Evolutionary conservation across 2,888 invertebrate genomes (phyloP).

Genomic region (Prenolepis imparis): DNA sequence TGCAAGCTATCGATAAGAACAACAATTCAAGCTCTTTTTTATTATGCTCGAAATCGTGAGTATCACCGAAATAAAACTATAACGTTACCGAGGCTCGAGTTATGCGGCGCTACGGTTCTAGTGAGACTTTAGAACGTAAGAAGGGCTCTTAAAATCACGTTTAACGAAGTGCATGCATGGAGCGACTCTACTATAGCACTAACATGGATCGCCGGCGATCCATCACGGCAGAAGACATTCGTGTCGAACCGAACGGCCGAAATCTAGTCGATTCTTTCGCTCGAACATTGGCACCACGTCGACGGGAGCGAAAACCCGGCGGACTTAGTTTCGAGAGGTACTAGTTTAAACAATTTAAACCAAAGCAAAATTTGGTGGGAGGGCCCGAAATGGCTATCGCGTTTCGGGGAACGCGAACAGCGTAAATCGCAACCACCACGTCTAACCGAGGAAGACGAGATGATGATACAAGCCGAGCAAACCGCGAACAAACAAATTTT

Average conservation of each 20-base stretch:
- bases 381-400: not conserved
- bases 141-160: too few species aligned
- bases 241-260: too few species aligned
- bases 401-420: too few species aligned
- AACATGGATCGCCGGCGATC: too few species aligned
- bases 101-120: not conserved
- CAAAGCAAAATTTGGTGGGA: not conserved
- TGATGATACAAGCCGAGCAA: too few species aligned
- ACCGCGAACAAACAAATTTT: too few species aligned
- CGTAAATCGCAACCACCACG: not conserved
- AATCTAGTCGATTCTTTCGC: not conserved
- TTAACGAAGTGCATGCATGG: too few species aligned
- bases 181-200: too few species aligned
- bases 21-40: too few species aligned
- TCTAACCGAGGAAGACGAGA: not conserved
- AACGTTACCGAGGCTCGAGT: not conserved
- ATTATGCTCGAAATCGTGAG: not conserved
- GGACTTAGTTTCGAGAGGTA: not conserved
- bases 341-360: not conserved
- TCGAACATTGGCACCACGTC: not conserved
- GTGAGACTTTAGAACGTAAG: too few species aligned
- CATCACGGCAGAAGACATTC: too few species aligned
- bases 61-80: not conserved
- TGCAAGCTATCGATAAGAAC: not conserved
- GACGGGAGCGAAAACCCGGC: not conserved